These are phyloP conservation scores for Salticus scenicus DNA, from an alignment of 2,888 invertebrate genomes.

Conservation along the genomic window DNA sequence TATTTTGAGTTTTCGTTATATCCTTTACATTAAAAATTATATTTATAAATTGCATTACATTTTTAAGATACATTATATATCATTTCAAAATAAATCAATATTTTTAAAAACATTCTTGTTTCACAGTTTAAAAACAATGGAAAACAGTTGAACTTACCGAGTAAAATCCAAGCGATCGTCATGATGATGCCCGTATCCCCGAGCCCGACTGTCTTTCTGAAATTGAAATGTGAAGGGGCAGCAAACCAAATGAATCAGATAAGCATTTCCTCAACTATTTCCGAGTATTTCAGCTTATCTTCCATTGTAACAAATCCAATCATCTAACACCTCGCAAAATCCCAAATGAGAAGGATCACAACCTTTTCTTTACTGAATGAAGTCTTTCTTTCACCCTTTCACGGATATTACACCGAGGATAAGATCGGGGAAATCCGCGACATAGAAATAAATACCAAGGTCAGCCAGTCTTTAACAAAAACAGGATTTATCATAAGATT, in stretches of 20 bases:
- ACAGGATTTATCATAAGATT: neutral
- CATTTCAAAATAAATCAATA: neutral
- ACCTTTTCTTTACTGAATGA: neutral
- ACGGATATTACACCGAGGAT: neutral
- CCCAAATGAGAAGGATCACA: neutral
- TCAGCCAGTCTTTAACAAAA: neutral
- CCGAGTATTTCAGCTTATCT: neutral
- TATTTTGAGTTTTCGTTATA: no score
- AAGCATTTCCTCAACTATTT: neutral
- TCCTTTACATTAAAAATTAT: conserved; percentile 13
- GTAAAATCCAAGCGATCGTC: conserved; percentile 18
- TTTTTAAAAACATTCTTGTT: neutral
- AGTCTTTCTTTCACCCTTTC: neutral
- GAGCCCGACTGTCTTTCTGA: neutral
- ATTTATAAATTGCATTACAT: neutral
- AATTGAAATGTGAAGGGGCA: no score
- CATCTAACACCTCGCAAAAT: neutral
- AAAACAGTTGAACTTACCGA: conserved; percentile 29
- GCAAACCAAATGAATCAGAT: neutral
- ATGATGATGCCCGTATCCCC: no score
- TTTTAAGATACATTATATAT: neutral
- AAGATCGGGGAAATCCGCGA: neutral
- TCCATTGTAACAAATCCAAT: neutral
- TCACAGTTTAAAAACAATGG: neutral
- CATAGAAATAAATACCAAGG: neutral